Conservation (phyloP, 1,140 invertebrate genomes). For the Musca domestica region DNA sequence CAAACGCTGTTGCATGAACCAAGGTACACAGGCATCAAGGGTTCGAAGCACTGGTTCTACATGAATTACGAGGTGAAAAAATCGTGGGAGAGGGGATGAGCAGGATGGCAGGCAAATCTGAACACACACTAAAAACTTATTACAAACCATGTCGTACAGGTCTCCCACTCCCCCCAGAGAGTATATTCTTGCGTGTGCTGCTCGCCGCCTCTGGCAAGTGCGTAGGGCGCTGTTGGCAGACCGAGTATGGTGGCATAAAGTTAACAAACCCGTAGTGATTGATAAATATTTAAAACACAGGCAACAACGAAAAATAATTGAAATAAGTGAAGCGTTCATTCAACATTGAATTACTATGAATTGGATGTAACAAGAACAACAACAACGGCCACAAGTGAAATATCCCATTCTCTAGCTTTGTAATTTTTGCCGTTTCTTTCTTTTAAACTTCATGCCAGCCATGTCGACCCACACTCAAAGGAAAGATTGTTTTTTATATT, state of each 20-base stretch:
- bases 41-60: too few relatives aligned
- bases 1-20: neutral
- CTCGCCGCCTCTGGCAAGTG: neutral
- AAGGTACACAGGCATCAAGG: neutral
- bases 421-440: neutral
- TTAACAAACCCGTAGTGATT: constrained; percentile 30
- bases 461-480: neutral
- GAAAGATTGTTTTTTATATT: neutral
- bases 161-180: neutral
- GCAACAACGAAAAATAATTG: constrained; percentile 32
- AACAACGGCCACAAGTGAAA: neutral
- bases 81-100: neutral
- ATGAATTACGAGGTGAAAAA: neutral
- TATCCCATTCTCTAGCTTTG: neutral
- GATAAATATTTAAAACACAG: constrained; percentile 30
- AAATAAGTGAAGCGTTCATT: constrained; percentile 31
- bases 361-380: neutral
- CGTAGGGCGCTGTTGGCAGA: neutral
- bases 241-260: constrained; percentile 18
- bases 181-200: neutral
- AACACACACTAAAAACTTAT: neutral
- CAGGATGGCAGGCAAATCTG: too few relatives aligned
- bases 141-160: neutral
- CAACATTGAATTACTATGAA: constrained; percentile 9
- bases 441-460: neutral